These are phyloP conservation scores for Otis tarda DNA, from an alignment of 2,113 vertebrate species.

Conservation along the genomic window DNA sequence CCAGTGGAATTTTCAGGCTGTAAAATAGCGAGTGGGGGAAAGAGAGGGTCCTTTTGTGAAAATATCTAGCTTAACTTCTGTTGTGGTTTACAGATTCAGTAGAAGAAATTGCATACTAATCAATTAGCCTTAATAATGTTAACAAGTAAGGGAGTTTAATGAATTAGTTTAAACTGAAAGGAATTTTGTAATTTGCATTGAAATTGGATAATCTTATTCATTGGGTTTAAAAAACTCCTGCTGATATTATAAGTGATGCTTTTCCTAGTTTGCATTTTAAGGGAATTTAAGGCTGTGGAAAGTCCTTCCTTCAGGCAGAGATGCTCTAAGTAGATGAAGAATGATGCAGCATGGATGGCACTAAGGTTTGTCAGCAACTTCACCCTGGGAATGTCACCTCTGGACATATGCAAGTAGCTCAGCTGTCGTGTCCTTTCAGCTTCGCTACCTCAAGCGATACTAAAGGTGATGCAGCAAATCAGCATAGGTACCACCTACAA, in stretches of 20 bases:
- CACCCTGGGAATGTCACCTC: neutral
- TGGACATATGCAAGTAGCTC: neutral
- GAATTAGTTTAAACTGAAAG: neutral
- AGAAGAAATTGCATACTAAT: neutral
- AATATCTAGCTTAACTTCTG: neutral
- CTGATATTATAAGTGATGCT: neutral
- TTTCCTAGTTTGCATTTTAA: slow-evolving; percentile 35
- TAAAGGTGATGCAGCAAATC: neutral
- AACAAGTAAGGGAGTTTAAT: neutral
- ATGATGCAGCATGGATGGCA: neutral
- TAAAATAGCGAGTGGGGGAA: neutral
- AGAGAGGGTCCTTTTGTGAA: neutral
- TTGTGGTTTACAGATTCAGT: neutral
- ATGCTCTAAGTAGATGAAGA: neutral
- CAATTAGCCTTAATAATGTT: neutral
- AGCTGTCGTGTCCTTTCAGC: neutral
- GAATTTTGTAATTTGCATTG: neutral
- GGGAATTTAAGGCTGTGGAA: neutral
- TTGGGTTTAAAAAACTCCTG: neutral
- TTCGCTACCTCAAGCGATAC: neutral
- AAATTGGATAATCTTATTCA: neutral
- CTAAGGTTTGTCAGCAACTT: neutral
- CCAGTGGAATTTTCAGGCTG: neutral
- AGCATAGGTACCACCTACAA: neutral
- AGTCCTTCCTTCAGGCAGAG: slow-evolving; percentile 24